phyloP scores from a whole-genome alignment of 2,888 invertebrate species.

The Troides oblongomaculatus region DNA sequence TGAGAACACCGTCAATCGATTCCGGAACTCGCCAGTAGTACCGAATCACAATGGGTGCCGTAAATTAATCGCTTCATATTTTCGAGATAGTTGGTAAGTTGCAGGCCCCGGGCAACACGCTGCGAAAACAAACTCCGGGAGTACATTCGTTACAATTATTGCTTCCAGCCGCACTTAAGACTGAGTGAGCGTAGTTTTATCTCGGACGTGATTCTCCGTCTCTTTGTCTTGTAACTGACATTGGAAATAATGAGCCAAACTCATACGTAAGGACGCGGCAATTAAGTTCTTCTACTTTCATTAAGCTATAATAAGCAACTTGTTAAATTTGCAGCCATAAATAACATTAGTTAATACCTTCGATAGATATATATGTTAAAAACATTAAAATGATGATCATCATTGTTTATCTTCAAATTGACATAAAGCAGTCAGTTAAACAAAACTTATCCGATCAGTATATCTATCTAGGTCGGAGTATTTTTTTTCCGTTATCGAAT shows the following conservation, averaged over 20 bases:
- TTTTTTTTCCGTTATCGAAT: no score
- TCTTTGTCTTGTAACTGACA: constrained; percentile 17
- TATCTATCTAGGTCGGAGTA: no score
- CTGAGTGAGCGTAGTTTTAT: constrained; percentile 44
- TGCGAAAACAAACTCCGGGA: constrained; percentile 47
- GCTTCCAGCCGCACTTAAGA: constrained; percentile 44
- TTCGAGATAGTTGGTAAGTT: constrained; percentile 40
- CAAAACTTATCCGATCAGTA: no score
- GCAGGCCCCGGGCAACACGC: constrained; percentile 38
- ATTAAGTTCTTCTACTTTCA: neutral
- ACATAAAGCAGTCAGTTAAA: no score
- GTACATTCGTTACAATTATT: constrained; percentile 57
- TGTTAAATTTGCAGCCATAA: neutral
- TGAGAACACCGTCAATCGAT: neutral
- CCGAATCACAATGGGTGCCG: constrained; percentile 34
- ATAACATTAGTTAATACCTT: no score
- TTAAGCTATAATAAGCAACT: neutral
- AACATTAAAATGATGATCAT: no score
- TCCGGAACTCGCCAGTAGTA: constrained; percentile 1
- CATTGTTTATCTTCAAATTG: no score
- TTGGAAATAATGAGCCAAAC: constrained; percentile 17
- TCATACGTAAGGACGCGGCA: constrained; percentile 7
- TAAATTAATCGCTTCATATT: constrained; percentile 50
- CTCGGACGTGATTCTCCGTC: constrained; percentile 48
- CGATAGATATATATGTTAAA: no score